Percentiles rank a stretch among this genome's conserved stretches.
These are phyloP conservation scores for Alcedo quadribrachys DNA, from an alignment of 2,797 vertebrate species.

Conservation along the genomic window DNA sequence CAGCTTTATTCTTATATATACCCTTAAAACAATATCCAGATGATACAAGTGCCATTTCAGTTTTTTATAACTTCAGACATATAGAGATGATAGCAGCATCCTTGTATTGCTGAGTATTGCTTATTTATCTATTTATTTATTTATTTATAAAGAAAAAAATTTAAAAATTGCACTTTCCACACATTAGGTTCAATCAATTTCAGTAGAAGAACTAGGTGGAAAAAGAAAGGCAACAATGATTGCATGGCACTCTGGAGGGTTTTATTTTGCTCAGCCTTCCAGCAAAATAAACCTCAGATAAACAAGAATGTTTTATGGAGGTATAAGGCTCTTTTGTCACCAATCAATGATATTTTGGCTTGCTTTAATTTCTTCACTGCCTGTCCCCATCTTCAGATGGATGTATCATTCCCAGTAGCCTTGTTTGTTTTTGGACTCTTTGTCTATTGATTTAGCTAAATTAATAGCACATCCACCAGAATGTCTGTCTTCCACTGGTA, in stretches of 20 bases:
- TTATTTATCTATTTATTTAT: too few species aligned
- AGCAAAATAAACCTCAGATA: constrained; percentile 5
- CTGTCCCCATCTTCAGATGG: neutral
- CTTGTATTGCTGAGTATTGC: neutral
- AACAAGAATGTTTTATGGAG: neutral
- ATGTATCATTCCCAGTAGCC: neutral
- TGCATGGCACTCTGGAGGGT: neutral
- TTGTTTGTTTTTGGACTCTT: neutral
- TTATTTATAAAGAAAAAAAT: neutral
- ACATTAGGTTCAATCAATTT: neutral
- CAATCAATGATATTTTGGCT: neutral
- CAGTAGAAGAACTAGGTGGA: neutral
- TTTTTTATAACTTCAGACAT: neutral
- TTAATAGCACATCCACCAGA: neutral
- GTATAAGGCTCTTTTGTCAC: neutral
- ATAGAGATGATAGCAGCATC: neutral
- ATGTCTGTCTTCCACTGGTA: neutral
- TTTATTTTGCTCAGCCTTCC: neutral
- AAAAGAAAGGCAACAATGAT: neutral
- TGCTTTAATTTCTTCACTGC: neutral
- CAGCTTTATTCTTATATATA: neutral
- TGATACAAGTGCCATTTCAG: neutral
- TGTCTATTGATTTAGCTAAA: neutral
- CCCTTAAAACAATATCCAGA: neutral
- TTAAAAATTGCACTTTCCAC: neutral